Base-by-base conservation (phyloP, 2,888 invertebrate genomes). In the Tetropium fuscum region DNA sequence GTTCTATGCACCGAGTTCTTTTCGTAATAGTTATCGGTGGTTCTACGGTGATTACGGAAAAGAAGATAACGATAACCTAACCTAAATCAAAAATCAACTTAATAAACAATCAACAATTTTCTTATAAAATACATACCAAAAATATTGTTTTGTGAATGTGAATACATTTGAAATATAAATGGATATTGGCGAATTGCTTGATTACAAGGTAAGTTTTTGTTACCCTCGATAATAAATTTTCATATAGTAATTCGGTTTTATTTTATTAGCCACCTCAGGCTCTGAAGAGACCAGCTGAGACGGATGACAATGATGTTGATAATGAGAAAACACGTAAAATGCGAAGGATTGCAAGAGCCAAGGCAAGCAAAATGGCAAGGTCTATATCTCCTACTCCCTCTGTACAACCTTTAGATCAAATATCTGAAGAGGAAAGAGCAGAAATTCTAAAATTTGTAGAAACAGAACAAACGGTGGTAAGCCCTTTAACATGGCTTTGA, bases 361-460 rank as follows among this genome's bases (percentile, higher is more conserved):
- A 83, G 65, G 84, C 83, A n/a, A 84, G 82, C 66, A 81, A 66
- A 81, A 83, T 80, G 82, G 78, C 78, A 68, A 84, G 77, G 69
- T 82, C 83, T 51, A 75, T 80, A 10, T 80, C 80, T 27, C 78
- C 81, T 5, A 82, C 83, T 27, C 78, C 82, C n/a, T 84, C 81
- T 30, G 65, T 73, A 61, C 82, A 80, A 55, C 79, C 88, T 1
- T 83, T 87, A 0, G 86, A 86, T 64, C 82, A 84, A 56, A 83
- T 85, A 11, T 77, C 82, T 7, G 90, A 90, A 74, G 90, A 91
- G 74, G 92, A 93, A 79, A 87, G 91, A 68, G 87, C 90, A 70
- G 91, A 93, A 74, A 94, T 94, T 67, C 81, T 93, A 2, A 88
- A 90, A 83, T 91, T 91, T 82, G 94, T 94, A 2, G 94, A 94